These are phyloP conservation scores for Chymomyza procnemis DNA, from an alignment of 2,888 invertebrate genomes.

Conservation along the genomic window DNA sequence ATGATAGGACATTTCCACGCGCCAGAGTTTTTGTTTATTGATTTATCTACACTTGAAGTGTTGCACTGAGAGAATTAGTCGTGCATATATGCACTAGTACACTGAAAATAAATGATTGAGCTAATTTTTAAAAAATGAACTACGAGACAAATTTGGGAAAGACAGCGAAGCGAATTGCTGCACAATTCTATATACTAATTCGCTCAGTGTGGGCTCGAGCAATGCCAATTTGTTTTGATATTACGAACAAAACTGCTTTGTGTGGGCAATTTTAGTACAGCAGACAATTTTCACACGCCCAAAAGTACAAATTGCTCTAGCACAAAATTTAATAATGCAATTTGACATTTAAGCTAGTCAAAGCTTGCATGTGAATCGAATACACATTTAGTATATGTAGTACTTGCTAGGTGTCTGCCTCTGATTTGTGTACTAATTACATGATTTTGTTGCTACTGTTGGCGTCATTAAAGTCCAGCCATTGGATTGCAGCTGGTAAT, in stretches of 20 bases:
- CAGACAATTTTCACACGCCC: constrained; percentile 27
- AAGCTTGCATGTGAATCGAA: not conserved
- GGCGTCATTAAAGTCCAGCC: not conserved
- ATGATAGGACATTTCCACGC: not conserved
- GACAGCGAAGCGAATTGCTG: too few species aligned
- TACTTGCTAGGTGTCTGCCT: not conserved
- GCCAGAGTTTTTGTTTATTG: constrained; percentile 47
- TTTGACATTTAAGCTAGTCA: not conserved
- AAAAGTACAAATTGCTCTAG: not conserved
- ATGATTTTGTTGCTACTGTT: not conserved
- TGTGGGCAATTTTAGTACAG: constrained; percentile 11
- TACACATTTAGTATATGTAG: not conserved
- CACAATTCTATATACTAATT: too few species aligned
- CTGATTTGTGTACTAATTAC: not conserved
- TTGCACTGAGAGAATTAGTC: constrained; percentile 24
- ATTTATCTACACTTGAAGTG: constrained; percentile 30
- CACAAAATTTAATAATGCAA: not conserved
- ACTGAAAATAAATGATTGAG: too few species aligned
- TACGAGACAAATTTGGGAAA: too few species aligned
- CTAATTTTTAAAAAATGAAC: too few species aligned
- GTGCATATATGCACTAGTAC: too few species aligned
- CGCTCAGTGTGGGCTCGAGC: constrained; percentile 21
- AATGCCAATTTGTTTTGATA: constrained; percentile 38
- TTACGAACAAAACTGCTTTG: constrained; percentile 3
- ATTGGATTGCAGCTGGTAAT: not conserved